Evolutionary conservation across 1,140 invertebrate genomes (phyloP).

Genomic region (Eueides isabella): DNA sequence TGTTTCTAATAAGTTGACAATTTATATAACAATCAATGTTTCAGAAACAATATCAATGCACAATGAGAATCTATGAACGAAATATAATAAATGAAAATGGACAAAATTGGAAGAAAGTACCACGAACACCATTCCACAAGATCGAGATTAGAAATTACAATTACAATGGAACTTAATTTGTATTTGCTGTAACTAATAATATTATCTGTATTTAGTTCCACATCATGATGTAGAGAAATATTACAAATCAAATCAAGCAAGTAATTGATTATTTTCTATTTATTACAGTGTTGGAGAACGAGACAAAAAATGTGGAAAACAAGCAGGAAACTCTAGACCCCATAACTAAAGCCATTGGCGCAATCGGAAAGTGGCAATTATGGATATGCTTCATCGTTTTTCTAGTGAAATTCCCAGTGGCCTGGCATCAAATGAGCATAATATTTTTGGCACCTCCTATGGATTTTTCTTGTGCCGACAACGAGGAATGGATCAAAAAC

Average conservation of each 20-base stretch:
- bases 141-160: not conserved
- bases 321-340: conserved; percentile 58
- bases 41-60: not conserved
- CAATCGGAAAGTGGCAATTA: conserved; percentile 88
- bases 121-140: not conserved
- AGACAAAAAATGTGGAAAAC: conserved; percentile 55
- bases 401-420: conserved; percentile 87
- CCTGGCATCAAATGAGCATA: conserved; percentile 87
- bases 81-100: too few relatives aligned
- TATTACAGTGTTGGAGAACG: conserved; percentile 71
- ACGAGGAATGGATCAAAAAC: conserved; percentile 58
- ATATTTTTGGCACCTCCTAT: conserved; percentile 86
- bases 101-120: not conserved
- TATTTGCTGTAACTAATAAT: not conserved
- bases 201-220: not conserved
- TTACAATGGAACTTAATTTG: not conserved
- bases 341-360: conserved; percentile 83
- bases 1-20: too few relatives aligned
- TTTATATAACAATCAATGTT: too few relatives aligned
- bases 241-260: not conserved
- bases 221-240: not conserved
- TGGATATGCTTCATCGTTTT: conserved; percentile 85
- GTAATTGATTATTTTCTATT: conserved; percentile 30
- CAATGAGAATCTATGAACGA: not conserved
- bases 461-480: conserved; percentile 68